phyloP scores from a whole-genome alignment of 1,140 invertebrate species.

The Leptestheria dahalacensis region DNA sequence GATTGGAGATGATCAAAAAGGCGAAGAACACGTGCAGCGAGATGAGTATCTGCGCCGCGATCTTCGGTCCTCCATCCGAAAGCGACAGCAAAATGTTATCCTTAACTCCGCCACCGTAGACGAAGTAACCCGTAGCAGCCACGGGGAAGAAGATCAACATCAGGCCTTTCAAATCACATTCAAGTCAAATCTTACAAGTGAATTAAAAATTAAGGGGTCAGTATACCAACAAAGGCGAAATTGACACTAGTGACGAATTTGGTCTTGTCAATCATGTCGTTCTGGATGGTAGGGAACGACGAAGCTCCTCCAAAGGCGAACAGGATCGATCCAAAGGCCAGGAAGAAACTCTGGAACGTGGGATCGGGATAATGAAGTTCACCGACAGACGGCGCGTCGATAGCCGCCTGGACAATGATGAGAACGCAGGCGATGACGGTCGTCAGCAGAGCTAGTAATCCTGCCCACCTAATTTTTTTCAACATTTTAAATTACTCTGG shows the following conservation, averaged over 20 bases:
- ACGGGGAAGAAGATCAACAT: conserved; percentile 40
- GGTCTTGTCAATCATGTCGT: conserved; percentile 43
- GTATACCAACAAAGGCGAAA: conserved; percentile 36
- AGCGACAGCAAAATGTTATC: conserved; percentile 38
- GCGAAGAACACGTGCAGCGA: conserved; percentile 42
- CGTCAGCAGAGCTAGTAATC: conserved; percentile 38
- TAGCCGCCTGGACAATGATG: conserved; percentile 39
- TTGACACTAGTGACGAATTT: conserved; percentile 37
- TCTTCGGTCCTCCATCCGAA: conserved; percentile 30
- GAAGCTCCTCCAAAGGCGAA: conserved; percentile 50
- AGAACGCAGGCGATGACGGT: conserved; percentile 39
- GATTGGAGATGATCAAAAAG: conserved; percentile 48
- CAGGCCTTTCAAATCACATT: conserved; percentile 36
- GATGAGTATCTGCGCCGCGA: conserved; percentile 41
- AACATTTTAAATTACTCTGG: conserved; percentile 18
- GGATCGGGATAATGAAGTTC: conserved; percentile 21
- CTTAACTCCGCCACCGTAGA: conserved; percentile 39
- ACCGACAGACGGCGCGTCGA: conserved; percentile 23
- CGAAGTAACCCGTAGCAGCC: conserved; percentile 37
- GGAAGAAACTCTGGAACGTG: conserved; percentile 34
- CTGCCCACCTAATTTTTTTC: conserved; percentile 29
- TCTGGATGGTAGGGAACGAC: conserved; percentile 52
- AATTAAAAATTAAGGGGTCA: not conserved
- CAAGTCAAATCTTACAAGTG: conserved; percentile 13
- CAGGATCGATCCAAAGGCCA: conserved; percentile 45